Conservation (phyloP, 2,113 vertebrate species). For the Tychaedon coryphoeus region DNA sequence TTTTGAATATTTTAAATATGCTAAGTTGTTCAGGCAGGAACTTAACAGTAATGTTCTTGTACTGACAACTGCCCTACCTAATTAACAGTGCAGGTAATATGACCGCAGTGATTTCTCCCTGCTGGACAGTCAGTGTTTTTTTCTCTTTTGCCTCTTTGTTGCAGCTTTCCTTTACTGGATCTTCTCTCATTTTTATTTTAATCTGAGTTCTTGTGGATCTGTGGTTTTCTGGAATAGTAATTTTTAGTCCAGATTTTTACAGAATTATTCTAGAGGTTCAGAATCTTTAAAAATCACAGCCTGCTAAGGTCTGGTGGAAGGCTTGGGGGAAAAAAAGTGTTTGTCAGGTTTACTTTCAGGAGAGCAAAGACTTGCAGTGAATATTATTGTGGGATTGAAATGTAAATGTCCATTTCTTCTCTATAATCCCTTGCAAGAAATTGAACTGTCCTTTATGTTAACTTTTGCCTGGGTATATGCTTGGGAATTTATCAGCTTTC, state of each 20-base stretch:
- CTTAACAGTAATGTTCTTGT: background rate
- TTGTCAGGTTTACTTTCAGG: slow-evolving; percentile 6
- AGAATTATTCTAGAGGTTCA: background rate
- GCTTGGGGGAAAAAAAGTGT: background rate
- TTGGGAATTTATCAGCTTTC: background rate
- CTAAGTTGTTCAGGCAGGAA: background rate
- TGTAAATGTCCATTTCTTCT: slow-evolving; percentile 16
- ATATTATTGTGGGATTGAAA: slow-evolving; percentile 11
- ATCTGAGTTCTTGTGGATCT: background rate
- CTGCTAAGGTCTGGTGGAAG: background rate
- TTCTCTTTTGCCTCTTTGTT: background rate
- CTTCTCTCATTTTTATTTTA: background rate
- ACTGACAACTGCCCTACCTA: background rate
- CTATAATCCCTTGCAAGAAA: slow-evolving; percentile 21
- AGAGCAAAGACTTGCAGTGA: background rate
- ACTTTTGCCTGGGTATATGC: background rate
- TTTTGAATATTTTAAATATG: background rate
- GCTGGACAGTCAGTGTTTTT: background rate
- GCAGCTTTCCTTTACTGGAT: background rate
- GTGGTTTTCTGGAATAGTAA: background rate
- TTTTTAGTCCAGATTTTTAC: background rate
- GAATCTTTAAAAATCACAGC: background rate
- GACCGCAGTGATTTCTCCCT: background rate
- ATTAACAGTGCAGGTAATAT: background rate
- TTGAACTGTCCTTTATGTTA: background rate